Evolutionary conservation across 2,797 vertebrate genomes (phyloP), one percentile per base, ranked within the genome.

Genomic region (Macrochelys suwanniensis): DNA sequence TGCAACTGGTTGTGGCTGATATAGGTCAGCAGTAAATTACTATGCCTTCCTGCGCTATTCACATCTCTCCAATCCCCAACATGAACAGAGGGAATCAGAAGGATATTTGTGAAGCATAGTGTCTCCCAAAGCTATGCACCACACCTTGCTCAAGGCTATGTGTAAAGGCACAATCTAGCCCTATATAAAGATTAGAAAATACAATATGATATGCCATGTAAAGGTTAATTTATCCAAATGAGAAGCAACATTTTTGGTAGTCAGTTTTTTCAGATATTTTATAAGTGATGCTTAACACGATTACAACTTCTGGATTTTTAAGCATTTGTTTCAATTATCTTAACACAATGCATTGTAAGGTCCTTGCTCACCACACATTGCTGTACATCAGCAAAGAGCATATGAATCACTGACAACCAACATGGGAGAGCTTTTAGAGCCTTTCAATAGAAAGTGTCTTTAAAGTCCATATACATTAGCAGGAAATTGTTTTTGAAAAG

Each of bases 381-480:
- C 17, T 47, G 83, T 57, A 47, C 6, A 25, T 26, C 65, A 95
- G 26, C 23, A 82, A 91, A 92, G 80, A 31, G 25, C 33, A 56
- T 21, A 1, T 23, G 84, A 86, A 13, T 76, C 23, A 88, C 49
- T 47, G 56, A 79, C 37, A 90, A 61, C 51, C 91, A 92, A 71
- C n/a, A 81, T 4, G n/a, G 47, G 89, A 87, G 42, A 84, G 31
- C 11, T 90, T 37, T 37, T 10, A 37, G 19, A 68, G 19, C n/a
- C 10, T 21, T 68, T 82, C 84, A 85, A 37, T 7, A 92, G 86
- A 84, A 96, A 91, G 90, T 86, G 76, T 84, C 89, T 92, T 96
- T 91, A 93, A 93, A 94, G 61, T 76, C 84, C 79, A 68, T 37
- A 16, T 45, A 86, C 21, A 7, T 79, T 90, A 50, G 19, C 17